A percentile compares a stretch with the other conserved stretches of the same genome.
phyloP scores from a whole-genome alignment of 2,888 invertebrate species.

The Acleris sparsana region DNA sequence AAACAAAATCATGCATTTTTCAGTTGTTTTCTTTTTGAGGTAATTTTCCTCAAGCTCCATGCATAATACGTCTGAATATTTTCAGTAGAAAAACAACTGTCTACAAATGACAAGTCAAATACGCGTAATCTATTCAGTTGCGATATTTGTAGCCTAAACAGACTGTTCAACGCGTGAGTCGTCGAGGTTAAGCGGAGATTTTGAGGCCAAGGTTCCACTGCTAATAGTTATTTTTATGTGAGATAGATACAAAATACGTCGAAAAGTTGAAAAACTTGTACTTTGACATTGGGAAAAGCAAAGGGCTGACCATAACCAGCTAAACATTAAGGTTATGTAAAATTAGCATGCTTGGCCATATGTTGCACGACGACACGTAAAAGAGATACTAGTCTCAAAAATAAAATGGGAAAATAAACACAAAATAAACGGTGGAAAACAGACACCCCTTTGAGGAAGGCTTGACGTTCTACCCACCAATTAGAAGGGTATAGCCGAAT shows the following conservation, averaged over 20 bases:
- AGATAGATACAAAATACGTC: slow-evolving; percentile 61
- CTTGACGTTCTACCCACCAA: slow-evolving; percentile 6
- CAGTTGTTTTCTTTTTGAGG: background rate
- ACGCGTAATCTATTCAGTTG: slow-evolving; percentile 60
- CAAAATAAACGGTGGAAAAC: slow-evolving; percentile 1
- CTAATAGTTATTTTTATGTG: slow-evolving; percentile 71
- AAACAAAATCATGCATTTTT: background rate
- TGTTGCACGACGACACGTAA: background rate
- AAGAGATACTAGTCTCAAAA: background rate
- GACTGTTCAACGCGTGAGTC: slow-evolving; percentile 66
- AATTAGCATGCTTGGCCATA: too few species aligned
- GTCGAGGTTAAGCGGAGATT: slow-evolving; percentile 68
- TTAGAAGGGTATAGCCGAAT: slow-evolving; percentile 32
- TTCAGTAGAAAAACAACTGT: slow-evolving; percentile 32
- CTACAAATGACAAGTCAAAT: slow-evolving; percentile 38
- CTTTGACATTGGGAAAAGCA: slow-evolving; percentile 24
- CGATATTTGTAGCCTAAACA: slow-evolving; percentile 73
- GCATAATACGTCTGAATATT: slow-evolving; percentile 38
- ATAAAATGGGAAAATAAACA: background rate
- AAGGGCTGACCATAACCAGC: background rate
- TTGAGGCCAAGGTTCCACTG: slow-evolving; percentile 77
- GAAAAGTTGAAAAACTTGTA: slow-evolving; percentile 59
- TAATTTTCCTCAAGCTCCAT: background rate
- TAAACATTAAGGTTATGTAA: too few species aligned
- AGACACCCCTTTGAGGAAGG: slow-evolving; percentile 14